Evolutionary conservation across 1,140 invertebrate genomes (phyloP), one percentile per base, ranked within the genome.

Genomic region (Copidosoma floridanum): DNA sequence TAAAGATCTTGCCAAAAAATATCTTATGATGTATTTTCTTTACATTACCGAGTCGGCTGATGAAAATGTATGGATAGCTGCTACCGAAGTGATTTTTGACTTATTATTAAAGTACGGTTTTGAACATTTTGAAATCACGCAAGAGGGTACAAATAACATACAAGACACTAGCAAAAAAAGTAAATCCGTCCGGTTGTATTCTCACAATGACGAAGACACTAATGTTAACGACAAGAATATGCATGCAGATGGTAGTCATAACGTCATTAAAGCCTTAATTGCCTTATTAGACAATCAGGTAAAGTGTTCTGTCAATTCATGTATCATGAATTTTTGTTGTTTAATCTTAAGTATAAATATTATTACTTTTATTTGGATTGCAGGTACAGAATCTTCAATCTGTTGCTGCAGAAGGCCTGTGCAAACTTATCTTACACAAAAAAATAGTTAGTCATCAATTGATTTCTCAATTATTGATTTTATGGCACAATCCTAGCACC

Each of bases 401-500:
- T 7, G 61, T 70, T 35, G 71, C 72, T 1, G 60, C 71, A 0
- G 73, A 76, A 66, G 81, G 81, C 12, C 57, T 82, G 0, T 77
- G 75, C 41, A 81, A 82, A 67, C 60, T 82, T 8, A 29, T 82
- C 6, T 59, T 82, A 10, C 65, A 76, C 32, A 64, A 63, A 35
- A 71, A 72, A 63, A 72, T 82, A 27, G 75, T 58, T 29, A 76
- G 75, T 38, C 54, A 72, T 8, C 65, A 61, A 47, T 71, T 88
- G 6, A 63, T 88, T 12, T 83, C 84, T 2, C 81, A 82, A 23
- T 70, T 88, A 2, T 76, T 88, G 38, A 76, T 88, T 37, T 66
- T 86, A 54, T 83, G 85, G 73, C 85, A 82, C 61, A 86, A 86
- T 74, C 85, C 85, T 12, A 63, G 65, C 14, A 67, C 70, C 11